Evolutionary conservation across 2,797 vertebrate genomes (phyloP), one percentile per base, ranked within the genome.

Genomic region (Enoplosus armatus): DNA sequence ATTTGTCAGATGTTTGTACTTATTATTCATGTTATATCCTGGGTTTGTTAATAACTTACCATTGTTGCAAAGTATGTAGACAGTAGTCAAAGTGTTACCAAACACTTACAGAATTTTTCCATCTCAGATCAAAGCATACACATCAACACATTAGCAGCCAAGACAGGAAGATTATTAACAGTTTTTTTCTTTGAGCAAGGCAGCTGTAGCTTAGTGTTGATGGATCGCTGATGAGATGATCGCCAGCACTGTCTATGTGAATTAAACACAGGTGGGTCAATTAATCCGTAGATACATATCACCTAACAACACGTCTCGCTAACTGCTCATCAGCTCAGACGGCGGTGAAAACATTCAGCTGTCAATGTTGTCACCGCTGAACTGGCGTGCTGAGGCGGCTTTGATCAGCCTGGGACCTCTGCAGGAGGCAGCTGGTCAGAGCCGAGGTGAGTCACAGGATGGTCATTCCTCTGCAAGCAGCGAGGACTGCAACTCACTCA

Each of bases 231-330:
- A 93, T 91, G 92, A 93, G 87, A 84, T 72, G 85, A 78, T 87
- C 79, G 47, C 83, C 89, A 82, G 86, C 85, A 39, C 78, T 35
- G 81, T 85, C 87, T 71, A 66, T 31, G 77, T 81, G 94, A 94
- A 92, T 91, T 91, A 94, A 94, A 92, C 91, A 86, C 94, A 95
- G 94, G 94, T 96, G 95, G 86, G 93, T 86, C 91, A 92, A 95
- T 96, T 95, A 95, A 95, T 94, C 92, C 82, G 48, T 64, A 75
- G 83, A 82, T 82, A 87, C 77, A 51, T 64, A 90, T 93, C 92
- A 90, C 83, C 88, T 77, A 74, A 80, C 87, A 83, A 77, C 90
- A 72, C 85, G 20, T 78, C 87, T 72, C n/a, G 26, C 69, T 65
- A 86, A 90, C 79, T 56, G 85, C 81, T 88, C 86, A 61, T 91